Conservation (phyloP, 2,888 invertebrate genomes). For the Helleia helle region DNA sequence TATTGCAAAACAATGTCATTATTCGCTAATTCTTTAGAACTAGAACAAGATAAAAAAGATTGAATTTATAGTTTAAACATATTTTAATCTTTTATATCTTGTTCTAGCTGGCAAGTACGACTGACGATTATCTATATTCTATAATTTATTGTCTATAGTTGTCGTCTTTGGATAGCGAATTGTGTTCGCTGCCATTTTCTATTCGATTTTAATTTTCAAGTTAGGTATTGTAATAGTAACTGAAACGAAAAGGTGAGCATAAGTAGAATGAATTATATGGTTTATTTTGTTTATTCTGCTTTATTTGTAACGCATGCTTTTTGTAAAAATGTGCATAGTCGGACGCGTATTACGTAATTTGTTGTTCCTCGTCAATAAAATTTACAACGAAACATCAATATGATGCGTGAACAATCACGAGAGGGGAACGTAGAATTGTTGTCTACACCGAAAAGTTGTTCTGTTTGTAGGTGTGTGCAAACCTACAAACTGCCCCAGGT, state of each 20-base stretch:
- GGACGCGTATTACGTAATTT: conserved; percentile 66
- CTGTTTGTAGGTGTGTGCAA: conserved; percentile 79
- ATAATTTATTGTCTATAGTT: conserved; percentile 28
- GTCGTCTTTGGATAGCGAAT: conserved; percentile 39
- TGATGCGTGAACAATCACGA: conserved; percentile 45
- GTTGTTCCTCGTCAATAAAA: conserved; percentile 56
- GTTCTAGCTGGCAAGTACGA: too few relatives aligned
- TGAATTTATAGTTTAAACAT: too few relatives aligned
- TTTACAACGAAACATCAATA: conserved; percentile 46
- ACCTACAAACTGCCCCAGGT: conserved; percentile 74
- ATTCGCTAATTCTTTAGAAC: too few relatives aligned
- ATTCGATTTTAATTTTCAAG: conserved; percentile 31
- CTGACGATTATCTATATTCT: conserved; percentile 10
- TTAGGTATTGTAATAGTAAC: conserved; percentile 21
- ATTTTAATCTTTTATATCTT: too few relatives aligned
- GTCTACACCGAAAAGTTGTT: conserved; percentile 79
- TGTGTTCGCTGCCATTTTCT: conserved; percentile 68
- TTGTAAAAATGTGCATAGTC: conserved; percentile 31
- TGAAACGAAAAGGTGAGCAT: conserved; percentile 56
- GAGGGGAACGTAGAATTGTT: conserved; percentile 57
- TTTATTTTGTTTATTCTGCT: conserved; percentile 29
- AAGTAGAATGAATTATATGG: conserved; percentile 34
- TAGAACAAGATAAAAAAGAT: too few relatives aligned
- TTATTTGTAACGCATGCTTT: conserved; percentile 39
- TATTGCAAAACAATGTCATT: too few relatives aligned